Evolutionary conservation across 2,797 vertebrate genomes (phyloP).

Genomic region (Syndactyla subalaris): DNA sequence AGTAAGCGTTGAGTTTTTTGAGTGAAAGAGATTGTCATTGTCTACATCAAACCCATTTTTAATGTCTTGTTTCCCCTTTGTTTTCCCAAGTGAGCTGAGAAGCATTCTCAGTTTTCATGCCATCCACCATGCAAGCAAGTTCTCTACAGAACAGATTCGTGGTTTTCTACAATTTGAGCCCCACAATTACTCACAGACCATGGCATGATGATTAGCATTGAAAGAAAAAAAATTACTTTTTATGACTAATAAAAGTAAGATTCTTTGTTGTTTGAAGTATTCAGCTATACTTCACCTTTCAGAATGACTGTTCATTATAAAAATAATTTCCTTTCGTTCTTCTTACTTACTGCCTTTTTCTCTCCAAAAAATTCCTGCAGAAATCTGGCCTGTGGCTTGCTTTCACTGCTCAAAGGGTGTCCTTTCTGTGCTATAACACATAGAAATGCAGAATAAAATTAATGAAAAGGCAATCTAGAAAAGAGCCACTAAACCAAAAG

Average conservation of each 20-base stretch:
- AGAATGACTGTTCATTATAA: neutral
- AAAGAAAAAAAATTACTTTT: constrained; percentile 1
- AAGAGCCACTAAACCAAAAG: constrained; percentile 54
- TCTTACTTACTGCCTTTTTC: neutral
- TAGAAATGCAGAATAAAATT: constrained; percentile 52
- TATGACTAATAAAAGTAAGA: neutral
- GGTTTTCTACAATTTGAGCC: neutral
- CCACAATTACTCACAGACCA: neutral
- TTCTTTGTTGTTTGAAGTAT: constrained; percentile 7
- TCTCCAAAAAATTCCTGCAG: neutral
- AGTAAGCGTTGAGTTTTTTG: constrained; percentile 6
- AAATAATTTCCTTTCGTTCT: neutral
- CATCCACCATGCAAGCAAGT: neutral
- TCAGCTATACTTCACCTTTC: constrained; percentile 7
- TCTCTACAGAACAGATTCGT: neutral
- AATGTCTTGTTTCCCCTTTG: constrained; percentile 28
- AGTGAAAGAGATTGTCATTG: constrained; percentile 12
- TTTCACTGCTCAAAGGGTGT: constrained; percentile 49
- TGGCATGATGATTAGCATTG: neutral
- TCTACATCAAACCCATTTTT: constrained; percentile 46
- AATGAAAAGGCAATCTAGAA: constrained; percentile 58
- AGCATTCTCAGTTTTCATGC: neutral
- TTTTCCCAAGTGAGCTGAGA: constrained; percentile 46
- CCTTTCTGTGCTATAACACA: constrained; percentile 59
- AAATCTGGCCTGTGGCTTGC: constrained; percentile 41